Evolutionary conservation across 2,113 vertebrate genomes (phyloP).

Genomic region (Petroica traversi): DNA sequence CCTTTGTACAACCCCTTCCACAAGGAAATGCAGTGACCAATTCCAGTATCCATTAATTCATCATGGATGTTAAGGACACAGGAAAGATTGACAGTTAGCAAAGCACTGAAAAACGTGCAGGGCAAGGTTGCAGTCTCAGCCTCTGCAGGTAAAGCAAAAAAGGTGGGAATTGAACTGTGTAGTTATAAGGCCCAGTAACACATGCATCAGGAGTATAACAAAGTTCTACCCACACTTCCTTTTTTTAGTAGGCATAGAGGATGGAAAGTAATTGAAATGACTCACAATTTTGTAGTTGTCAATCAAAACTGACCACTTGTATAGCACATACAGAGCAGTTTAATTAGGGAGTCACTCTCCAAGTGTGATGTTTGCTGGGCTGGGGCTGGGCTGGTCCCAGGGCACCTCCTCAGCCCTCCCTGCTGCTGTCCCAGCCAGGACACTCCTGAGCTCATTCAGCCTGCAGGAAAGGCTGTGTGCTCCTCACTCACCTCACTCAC

Average conservation of each 20-base stretch:
- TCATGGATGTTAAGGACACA: neutral
- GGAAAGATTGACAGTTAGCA: neutral
- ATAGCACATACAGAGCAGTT: rapidly evolving
- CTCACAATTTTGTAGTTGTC: neutral
- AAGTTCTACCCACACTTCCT: neutral
- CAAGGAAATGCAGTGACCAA: neutral
- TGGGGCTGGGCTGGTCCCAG: neutral
- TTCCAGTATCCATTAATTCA: neutral
- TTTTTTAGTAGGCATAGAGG: neutral
- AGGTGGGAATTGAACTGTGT: neutral
- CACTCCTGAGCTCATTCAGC: rapidly evolving
- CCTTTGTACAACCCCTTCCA: neutral
- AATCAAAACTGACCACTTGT: neutral
- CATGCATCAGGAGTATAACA: rapidly evolving
- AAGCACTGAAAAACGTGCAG: neutral
- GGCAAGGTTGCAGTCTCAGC: neutral
- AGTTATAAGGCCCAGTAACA: neutral
- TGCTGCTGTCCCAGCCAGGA: rapidly evolving
- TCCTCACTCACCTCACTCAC: rapidly evolving
- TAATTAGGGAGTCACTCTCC: rapidly evolving
- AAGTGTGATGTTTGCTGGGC: rapidly evolving
- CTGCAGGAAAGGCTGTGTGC: rapidly evolving
- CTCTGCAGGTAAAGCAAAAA: neutral
- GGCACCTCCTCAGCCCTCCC: rapidly evolving
- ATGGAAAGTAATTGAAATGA: neutral